Evolutionary conservation across 2,888 invertebrate species (phyloP).

Genomic region (Blomia tropicalis): DNA sequence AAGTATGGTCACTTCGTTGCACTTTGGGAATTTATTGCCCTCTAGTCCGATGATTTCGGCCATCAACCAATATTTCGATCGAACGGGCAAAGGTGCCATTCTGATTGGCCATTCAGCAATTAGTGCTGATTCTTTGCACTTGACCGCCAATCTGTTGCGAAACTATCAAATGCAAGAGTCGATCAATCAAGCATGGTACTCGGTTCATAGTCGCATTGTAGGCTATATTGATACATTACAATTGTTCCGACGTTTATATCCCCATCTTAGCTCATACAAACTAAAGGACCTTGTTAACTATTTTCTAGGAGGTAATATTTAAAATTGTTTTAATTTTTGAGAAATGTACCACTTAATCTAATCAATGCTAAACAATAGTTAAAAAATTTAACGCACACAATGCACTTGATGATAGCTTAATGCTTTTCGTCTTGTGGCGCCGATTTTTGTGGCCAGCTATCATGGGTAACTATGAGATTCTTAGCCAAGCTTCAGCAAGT

Average conservation of each 20-base stretch:
- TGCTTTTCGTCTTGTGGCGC: not conserved
- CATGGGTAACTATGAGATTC: not conserved
- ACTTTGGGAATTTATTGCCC: not conserved
- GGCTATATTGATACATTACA: slow-evolving; percentile 15
- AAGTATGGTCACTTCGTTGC: not conserved
- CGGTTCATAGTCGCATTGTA: not conserved
- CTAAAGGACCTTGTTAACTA: slow-evolving; percentile 9
- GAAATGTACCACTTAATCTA: not conserved
- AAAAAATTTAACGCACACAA: slow-evolving; percentile 17
- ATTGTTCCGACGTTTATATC: slow-evolving; percentile 3
- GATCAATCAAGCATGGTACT: not conserved
- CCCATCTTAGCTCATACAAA: slow-evolving; percentile 9
- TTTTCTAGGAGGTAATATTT: slow-evolving; percentile 10
- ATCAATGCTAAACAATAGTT: not conserved
- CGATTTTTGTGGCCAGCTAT: not conserved
- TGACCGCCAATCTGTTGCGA: not conserved
- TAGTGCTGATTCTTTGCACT: not conserved
- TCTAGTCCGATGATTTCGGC: not conserved
- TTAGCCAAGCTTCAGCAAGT: not conserved
- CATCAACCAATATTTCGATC: slow-evolving; percentile 6
- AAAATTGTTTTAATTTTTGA: not conserved
- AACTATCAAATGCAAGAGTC: not conserved
- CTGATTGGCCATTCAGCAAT: not conserved
- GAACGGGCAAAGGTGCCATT: not conserved
- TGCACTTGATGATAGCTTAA: slow-evolving; percentile 12